Evolutionary conservation across 2,113 vertebrate species (phyloP), one percentile per base, ranked within the genome.

Genomic region (Pangasianodon hypophthalmus): DNA sequence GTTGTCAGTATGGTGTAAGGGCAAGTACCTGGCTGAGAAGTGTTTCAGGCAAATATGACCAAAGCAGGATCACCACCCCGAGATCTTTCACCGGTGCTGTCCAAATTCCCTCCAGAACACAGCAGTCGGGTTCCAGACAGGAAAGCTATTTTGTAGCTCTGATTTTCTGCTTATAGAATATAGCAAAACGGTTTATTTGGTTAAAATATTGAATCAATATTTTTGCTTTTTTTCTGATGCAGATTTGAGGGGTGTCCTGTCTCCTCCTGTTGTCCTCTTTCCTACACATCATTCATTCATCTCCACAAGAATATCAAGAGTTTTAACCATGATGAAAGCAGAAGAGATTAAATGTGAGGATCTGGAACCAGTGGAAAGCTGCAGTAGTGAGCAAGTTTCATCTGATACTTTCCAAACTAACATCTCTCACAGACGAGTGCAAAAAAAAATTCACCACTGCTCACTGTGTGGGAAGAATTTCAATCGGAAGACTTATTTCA

Each of bases 311-410:
- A 24, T 24, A 44, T 75, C 24, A 80, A 80, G 46, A 14, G 11
- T 16, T 52, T 26, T 2, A 3, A 52, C 24, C 1, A 81, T 81
- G 79, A 81, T 81, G 79, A n/a, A 29, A 6, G 7, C 48, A n/a
- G 79, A 81, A n/a, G 79, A 81, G 10, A 81, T 81, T n/a, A 81
- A 81, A 52, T 52, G 48, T 52, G 79, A 81, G 79, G 79, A 81
- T 19, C 26, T 52, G 79, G 79, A 81, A 52, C 48, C 79, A 0
- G 14, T n/a, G 48, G 48, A 81, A 14, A 81, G 48, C 79, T 81
- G 79, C 79, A 81, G 79, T 18, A n/a, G 14, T 81, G 26, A 81
- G 2, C 79, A n/a, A n/a, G 1, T 77, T 2, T 77, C n/a, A n/a
- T n/a, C 73, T 77, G 44, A 48, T 46, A 24, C 21, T 26, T 77